Percentiles rank a stretch among this genome's conserved stretches.
Conservation (phyloP, 2,888 invertebrate species). For the Anthrax anthrax region DNA sequence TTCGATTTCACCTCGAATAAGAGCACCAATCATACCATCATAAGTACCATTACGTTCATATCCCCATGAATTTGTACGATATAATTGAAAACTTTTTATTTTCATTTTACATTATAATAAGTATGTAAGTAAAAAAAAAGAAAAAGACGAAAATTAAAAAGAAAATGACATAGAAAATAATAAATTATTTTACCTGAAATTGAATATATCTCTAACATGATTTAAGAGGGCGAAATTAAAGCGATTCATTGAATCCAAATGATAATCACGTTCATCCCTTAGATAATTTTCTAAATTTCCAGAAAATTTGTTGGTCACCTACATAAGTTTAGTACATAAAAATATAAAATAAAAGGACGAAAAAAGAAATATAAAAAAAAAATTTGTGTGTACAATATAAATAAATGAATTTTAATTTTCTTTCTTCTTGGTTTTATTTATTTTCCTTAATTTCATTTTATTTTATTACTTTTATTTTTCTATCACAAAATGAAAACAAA, state of each 20-base stretch:
- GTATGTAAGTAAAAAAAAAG: too few relatives aligned
- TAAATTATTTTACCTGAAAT: slow-evolving; percentile 41
- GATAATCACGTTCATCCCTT: slow-evolving; percentile 28
- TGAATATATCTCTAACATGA: slow-evolving; percentile 47
- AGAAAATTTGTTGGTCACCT: slow-evolving; percentile 31
- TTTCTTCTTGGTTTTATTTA: too few relatives aligned
- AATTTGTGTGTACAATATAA: too few relatives aligned
- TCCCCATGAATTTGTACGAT: slow-evolving; percentile 45
- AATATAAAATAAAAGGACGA: too few relatives aligned
- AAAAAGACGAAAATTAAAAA: too few relatives aligned
- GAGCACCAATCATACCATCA: slow-evolving; percentile 47
- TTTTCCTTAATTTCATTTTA: too few relatives aligned
- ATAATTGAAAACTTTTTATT: slow-evolving; percentile 18
- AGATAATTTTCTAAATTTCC: slow-evolving; percentile 39
- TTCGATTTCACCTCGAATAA: slow-evolving; percentile 43
- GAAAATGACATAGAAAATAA: slow-evolving; percentile 4
- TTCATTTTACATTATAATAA: too few relatives aligned
- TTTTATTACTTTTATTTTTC: too few relatives aligned
- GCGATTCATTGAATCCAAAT: slow-evolving; percentile 48
- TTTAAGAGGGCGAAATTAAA: slow-evolving; percentile 45
- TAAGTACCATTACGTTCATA: slow-evolving; percentile 44
- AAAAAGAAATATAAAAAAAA: too few relatives aligned
- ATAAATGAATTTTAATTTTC: slow-evolving; percentile 3
- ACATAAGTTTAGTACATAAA: neutral
- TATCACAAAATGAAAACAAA: too few relatives aligned